Base-by-base conservation (phyloP, 1,140 invertebrate genomes). In the Solen grandis region DNA sequence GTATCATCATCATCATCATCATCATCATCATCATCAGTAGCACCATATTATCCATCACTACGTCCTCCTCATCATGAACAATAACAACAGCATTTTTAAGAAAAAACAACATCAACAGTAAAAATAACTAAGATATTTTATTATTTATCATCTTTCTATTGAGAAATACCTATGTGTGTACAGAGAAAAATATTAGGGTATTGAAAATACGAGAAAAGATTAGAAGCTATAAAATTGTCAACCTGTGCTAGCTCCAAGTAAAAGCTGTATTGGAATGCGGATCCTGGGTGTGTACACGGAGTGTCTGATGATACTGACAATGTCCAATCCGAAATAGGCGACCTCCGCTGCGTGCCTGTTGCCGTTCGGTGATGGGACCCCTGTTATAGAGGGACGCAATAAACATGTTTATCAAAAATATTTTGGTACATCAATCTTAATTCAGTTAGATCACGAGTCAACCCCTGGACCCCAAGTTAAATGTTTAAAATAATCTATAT, bases 301-400 rank as follows among this genome's bases (percentile, higher is more conserved):
- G 13, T 38, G 19, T 2, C 66, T 14, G 16, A 60, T 29, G 35
- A 66, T 38, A 14, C 22, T 5, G n/a, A 68, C 50, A 41, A 78
- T 60, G 22, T 78, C 65, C 22, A 78, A 25, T 8, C 60, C 46
- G 59, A 78, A 62, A 54, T 55, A 59, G 5, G 63, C 33, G n/a
- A 78, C 69, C 60, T 78, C 75, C 22, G 38, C 31, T n/a, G 63
- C 52, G 25, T 78, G 75, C 35, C 75, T 27, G 25, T 14, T 19
- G 29, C 63, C 65, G 16, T 66, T 77, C 16, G 62, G 62, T 33
- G 27, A 25, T 22, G 74, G 74, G 22, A 77, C 74, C 2, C 74
- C 74, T 77, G 41, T n/a, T n/a, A n/a, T n/a, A n/a, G n/a, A n/a
- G n/a, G n/a, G n/a, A n/a, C n/a, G n/a, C n/a, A n/a, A n/a, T n/a